phyloP scores from a whole-genome alignment of 2,113 vertebrate genomes.

The Nycticorax nycticorax region DNA sequence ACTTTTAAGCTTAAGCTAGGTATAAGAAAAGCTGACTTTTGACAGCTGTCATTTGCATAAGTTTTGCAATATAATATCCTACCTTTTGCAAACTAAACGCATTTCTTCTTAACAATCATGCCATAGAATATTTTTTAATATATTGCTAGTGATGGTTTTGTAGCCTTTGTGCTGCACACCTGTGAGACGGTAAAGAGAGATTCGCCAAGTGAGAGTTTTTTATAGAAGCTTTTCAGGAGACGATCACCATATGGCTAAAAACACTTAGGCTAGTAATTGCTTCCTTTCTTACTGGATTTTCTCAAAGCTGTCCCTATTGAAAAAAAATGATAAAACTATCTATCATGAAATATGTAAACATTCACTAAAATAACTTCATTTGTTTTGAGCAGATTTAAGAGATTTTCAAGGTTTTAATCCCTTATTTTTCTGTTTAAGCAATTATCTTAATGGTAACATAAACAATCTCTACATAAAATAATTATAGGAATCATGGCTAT shows the following conservation, averaged over 20 bases:
- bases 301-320: neutral
- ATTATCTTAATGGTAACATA: neutral
- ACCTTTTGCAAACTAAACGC: neutral
- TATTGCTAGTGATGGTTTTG: neutral
- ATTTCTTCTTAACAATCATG: neutral
- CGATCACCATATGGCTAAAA: neutral
- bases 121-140: neutral
- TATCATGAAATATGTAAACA: neutral
- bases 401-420: neutral
- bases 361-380: neutral
- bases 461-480: neutral
- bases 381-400: neutral
- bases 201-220: neutral
- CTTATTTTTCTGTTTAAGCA: neutral
- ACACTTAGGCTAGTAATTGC: neutral
- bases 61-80: neutral
- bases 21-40: neutral
- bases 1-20: neutral
- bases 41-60: accelerated
- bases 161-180: neutral
- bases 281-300: neutral
- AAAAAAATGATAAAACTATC: neutral
- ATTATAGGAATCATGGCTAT: neutral
- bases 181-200: neutral
- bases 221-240: neutral